phyloP scores from a whole-genome alignment of 2,797 vertebrate genomes.

The Perodicticus potto region DNA sequence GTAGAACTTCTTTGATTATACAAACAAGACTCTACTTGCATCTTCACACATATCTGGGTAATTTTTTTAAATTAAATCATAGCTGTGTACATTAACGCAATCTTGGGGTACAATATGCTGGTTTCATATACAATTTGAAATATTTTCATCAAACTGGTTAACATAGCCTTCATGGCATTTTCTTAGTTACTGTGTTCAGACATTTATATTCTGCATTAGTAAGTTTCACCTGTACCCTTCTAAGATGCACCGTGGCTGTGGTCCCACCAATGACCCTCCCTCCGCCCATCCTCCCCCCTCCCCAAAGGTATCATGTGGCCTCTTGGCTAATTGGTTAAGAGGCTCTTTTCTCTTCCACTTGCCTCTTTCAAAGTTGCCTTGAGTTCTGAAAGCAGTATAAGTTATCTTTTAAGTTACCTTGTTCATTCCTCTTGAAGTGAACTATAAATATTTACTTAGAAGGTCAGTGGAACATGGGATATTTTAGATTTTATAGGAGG shows the following conservation, averaged over 20 bases:
- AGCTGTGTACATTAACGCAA: too few relatives aligned
- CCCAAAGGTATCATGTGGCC: constrained; percentile 37
- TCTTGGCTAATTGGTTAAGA: constrained; percentile 68
- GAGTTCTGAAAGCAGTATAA: constrained; percentile 53
- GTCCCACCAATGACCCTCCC: too few relatives aligned
- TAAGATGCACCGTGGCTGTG: too few relatives aligned
- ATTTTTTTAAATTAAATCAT: neutral
- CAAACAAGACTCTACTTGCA: constrained; percentile 49
- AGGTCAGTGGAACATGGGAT: constrained; percentile 8
- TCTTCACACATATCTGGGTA: neutral
- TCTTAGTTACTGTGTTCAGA: too few relatives aligned
- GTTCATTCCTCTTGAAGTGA: constrained; percentile 50
- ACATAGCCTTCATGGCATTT: too few relatives aligned
- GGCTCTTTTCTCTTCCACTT: constrained; percentile 30
- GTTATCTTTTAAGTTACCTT: constrained; percentile 49
- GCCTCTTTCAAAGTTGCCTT: constrained; percentile 66
- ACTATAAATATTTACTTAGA: constrained; percentile 53
- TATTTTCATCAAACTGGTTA: too few relatives aligned
- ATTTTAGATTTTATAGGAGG: constrained; percentile 57
- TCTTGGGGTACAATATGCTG: too few relatives aligned
- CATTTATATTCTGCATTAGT: too few relatives aligned
- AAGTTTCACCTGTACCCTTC: too few relatives aligned
- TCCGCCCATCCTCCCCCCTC: too few relatives aligned
- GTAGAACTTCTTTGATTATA: constrained; percentile 45
- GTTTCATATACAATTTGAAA: too few relatives aligned